A percentile compares a stretch with the other conserved stretches of the same genome.
These are phyloP conservation scores for Drosophila diplacantha DNA, from an alignment of 2,888 invertebrate genomes.

Conservation along the genomic window DNA sequence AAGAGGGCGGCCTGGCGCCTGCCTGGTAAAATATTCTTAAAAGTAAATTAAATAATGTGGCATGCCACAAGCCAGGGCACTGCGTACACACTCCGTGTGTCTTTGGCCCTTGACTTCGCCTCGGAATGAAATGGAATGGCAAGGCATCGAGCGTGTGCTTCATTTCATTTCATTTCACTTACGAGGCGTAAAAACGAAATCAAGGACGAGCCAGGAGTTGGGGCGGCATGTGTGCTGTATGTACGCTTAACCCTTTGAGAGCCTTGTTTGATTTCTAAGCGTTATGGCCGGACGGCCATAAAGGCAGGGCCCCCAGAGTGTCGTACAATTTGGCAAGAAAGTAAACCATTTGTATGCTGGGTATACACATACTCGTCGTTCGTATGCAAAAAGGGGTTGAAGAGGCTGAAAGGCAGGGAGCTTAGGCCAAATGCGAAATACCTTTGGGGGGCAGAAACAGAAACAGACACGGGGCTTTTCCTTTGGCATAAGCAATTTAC, in stretches of 20 bases:
- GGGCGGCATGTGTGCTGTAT: slow-evolving; percentile 21
- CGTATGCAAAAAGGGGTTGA: slow-evolving; percentile 26
- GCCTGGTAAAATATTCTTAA: slow-evolving; percentile 59
- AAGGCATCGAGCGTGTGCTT: slow-evolving; percentile 20
- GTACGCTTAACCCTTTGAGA: slow-evolving; percentile 57
- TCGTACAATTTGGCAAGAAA: slow-evolving; percentile 64
- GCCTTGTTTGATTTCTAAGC: slow-evolving; percentile 63
- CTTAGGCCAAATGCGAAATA: slow-evolving; percentile 40
- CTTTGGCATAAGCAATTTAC: slow-evolving; percentile 69
- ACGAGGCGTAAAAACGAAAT: slow-evolving; percentile 69
- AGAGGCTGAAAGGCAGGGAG: not conserved
- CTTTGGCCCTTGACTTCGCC: slow-evolving; percentile 16
- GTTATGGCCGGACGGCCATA: slow-evolving; percentile 54
- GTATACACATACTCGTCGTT: slow-evolving; percentile 2
- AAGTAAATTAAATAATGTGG: slow-evolving; percentile 73
- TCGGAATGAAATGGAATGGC: slow-evolving; percentile 4
- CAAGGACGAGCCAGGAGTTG: slow-evolving; percentile 30
- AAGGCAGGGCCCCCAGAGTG: slow-evolving; percentile 56
- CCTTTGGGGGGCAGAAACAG: slow-evolving; percentile 51
- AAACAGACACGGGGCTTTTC: slow-evolving; percentile 41
- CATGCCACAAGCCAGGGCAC: slow-evolving; percentile 56
- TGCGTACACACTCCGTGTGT: slow-evolving; percentile 1
- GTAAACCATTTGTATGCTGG: slow-evolving; percentile 45
- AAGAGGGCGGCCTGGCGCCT: slow-evolving; percentile 30
- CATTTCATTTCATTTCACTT: slow-evolving; percentile 68